Percentiles rank a stretch among this genome's conserved stretches.
These are phyloP conservation scores for Toxotes jaculatrix DNA, from an alignment of 2,113 vertebrate genomes.

Conservation along the genomic window DNA sequence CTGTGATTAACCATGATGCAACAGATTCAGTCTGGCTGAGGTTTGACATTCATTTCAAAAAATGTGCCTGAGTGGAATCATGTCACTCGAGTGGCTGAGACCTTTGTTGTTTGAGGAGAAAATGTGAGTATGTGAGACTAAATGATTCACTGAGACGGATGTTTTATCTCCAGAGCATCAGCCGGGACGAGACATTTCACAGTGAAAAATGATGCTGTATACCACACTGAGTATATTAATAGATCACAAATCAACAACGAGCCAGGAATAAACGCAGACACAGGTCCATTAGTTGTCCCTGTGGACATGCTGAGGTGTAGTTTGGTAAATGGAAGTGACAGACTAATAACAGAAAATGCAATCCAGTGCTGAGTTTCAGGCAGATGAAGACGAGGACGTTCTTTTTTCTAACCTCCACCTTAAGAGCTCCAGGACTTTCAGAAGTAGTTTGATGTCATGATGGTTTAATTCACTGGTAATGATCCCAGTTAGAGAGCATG, in stretches of 20 bases:
- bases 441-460: slow-evolving; percentile 27
- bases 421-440: slow-evolving; percentile 15
- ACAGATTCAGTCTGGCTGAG: too few species aligned
- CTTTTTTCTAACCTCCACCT: too few species aligned
- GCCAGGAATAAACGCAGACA: background rate
- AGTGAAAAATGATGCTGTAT: background rate
- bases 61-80: background rate
- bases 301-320: background rate
- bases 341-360: background rate
- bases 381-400: too few species aligned
- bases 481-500: slow-evolving; percentile 7
- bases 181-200: background rate
- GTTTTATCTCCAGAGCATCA: background rate
- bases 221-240: background rate
- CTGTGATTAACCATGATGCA: too few species aligned
- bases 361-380: background rate
- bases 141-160: background rate
- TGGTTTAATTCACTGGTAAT: slow-evolving; percentile 33
- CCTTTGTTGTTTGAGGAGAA: background rate
- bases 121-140: background rate
- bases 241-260: background rate
- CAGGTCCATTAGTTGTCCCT: background rate
- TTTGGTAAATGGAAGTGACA: background rate
- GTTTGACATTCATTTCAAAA: background rate
- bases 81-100: background rate